These are phyloP conservation scores for Zonitis immaculata DNA, from an alignment of 2,888 invertebrate species.

Conservation along the genomic window DNA sequence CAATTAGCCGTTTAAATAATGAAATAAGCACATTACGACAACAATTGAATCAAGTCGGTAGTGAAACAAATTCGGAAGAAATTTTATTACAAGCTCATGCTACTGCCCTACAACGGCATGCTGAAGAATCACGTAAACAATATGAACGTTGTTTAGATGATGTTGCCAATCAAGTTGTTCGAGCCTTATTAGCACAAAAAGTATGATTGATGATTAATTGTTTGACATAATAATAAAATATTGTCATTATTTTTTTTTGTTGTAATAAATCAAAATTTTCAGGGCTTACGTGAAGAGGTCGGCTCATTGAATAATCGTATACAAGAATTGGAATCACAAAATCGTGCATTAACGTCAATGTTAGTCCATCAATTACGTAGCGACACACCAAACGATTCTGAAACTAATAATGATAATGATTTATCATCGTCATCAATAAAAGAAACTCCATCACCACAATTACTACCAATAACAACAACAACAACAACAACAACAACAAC, in stretches of 20 bases:
- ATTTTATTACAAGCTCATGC: slow-evolving; percentile 58
- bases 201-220: slow-evolving; percentile 51
- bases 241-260: no score
- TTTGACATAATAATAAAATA: not conserved
- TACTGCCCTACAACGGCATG: slow-evolving; percentile 58
- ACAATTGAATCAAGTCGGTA: slow-evolving; percentile 51
- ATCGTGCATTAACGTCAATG: slow-evolving; percentile 66
- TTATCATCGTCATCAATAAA: not conserved
- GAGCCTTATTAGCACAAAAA: slow-evolving; percentile 80
- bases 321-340: slow-evolving; percentile 74
- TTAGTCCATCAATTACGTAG: slow-evolving; percentile 61
- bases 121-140: slow-evolving; percentile 63
- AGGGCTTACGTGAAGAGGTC: slow-evolving; percentile 76
- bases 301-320: slow-evolving; percentile 67
- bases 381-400: slow-evolving; percentile 26
- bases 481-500: slow-evolving; percentile 37
- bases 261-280: slow-evolving; percentile 25
- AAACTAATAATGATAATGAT: slow-evolving; percentile 35
- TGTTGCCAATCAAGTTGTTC: slow-evolving; percentile 77
- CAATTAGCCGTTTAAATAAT: slow-evolving; percentile 60
- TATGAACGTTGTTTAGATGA: slow-evolving; percentile 78
- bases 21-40: slow-evolving; percentile 66
- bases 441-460: slow-evolving; percentile 26
- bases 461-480: slow-evolving; percentile 35
- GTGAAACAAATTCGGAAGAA: slow-evolving; percentile 52